Evolutionary conservation across 2,888 invertebrate genomes (phyloP), one percentile per base, ranked within the genome.

Genomic region (Gisinianus flammeolus): DNA sequence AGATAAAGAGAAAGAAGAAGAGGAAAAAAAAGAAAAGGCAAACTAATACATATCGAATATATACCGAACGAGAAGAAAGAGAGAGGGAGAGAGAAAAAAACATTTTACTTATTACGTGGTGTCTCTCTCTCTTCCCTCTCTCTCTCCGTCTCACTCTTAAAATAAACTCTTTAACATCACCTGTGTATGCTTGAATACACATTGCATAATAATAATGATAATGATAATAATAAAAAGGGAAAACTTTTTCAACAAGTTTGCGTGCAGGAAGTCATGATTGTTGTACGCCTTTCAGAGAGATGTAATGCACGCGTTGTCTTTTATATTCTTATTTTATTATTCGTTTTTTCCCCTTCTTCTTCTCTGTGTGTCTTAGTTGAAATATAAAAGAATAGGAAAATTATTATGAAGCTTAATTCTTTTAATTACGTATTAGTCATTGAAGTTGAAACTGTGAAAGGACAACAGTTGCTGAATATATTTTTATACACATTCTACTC

Each of bases 191-290:
- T 16, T 44, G 44, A 44, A 44, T 44, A 44, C 44, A 44, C 44
- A 44, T 44, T 2, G 12, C 19, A 2, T 44, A 19, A 44, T 44
- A 44, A 44, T 12, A 44, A 44, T 44, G 19, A 44, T 44, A 19
- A 44, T 44, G 8, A 6, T 44, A 44, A 33, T 31, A 22, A 44
- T 69, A 44, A 28, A 69, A 22, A 70, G 19, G 26, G 24, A 54
- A n/a, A 33, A 31, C n/a, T 8, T 35, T 30, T n/a, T 35, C 35
- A 35, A 62, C 62, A 30, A 31, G 70, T 62, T 76, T 44, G 77
- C 77, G 77, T 77, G 77, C 77, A 77, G 77, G 77, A 77, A 77
- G 70, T 67, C 44, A 66, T 72, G 72, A 76, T 70, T 62, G 58
- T 12, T 64, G 56, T 67, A 67, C 67, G 54, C 74, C 74, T 74